phyloP scores from a whole-genome alignment of 2,888 invertebrate genomes.

The Caenorhabditis japonica region DNA sequence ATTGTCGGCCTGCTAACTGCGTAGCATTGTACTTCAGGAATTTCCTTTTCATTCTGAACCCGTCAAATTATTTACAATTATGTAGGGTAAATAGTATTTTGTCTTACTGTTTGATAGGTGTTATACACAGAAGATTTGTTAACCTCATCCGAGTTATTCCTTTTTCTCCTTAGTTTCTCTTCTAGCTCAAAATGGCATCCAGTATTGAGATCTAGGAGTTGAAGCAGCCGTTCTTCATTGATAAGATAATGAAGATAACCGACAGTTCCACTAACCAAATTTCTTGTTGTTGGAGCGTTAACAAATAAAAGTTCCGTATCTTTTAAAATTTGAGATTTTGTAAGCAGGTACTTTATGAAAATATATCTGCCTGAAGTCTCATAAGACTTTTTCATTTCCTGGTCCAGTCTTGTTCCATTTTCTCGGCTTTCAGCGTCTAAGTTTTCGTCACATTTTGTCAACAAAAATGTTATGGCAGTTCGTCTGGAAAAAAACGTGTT shows the following conservation, averaged over 20 bases:
- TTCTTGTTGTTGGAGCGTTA: constrained; percentile 54
- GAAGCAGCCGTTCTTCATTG: constrained; percentile 59
- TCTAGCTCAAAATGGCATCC: constrained; percentile 64
- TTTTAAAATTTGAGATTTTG: constrained; percentile 58
- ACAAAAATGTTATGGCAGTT: constrained; percentile 57
- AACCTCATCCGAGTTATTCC: constrained; percentile 14
- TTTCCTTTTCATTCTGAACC: constrained; percentile 29
- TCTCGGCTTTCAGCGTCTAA: constrained; percentile 64
- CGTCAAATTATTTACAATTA: background rate
- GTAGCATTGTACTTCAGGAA: constrained; percentile 24
- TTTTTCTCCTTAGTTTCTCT: constrained; percentile 47
- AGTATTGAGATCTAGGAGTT: constrained; percentile 51
- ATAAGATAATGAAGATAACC: constrained; percentile 63
- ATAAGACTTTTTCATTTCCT: constrained; percentile 55
- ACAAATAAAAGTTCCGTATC: constrained; percentile 53
- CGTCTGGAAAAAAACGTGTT: constrained; percentile 28
- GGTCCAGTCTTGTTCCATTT: constrained; percentile 47
- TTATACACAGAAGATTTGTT: too few species aligned
- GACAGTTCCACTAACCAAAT: constrained; percentile 60
- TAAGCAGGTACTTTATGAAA: constrained; percentile 46
- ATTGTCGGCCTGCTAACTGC: constrained; percentile 57
- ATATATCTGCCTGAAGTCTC: constrained; percentile 55
- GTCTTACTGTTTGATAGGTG: constrained; percentile 27
- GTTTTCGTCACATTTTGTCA: constrained; percentile 64
- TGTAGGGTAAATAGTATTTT: too few species aligned